Evolutionary conservation across 1,140 invertebrate genomes (phyloP).

Genomic region (Tyrophagus putrescentiae): DNA sequence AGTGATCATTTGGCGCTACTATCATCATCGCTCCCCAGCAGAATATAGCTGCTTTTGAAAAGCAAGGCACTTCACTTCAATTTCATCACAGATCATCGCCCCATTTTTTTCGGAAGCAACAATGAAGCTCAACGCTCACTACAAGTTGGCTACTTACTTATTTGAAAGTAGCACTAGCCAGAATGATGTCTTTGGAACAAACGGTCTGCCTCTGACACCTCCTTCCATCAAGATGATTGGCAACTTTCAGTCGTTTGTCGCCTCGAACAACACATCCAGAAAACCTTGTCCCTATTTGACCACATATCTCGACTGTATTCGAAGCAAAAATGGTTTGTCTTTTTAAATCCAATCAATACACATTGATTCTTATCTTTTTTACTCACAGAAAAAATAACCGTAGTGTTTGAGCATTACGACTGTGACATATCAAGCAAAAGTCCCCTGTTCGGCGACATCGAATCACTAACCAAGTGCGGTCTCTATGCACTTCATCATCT

Average conservation of each 20-base stretch:
- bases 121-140: background rate
- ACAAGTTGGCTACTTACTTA: background rate
- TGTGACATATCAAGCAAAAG: background rate
- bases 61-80: background rate
- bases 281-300: constrained; percentile 49
- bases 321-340: constrained; percentile 77
- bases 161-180: background rate
- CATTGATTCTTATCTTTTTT: constrained; percentile 15
- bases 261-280: constrained; percentile 53
- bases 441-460: background rate
- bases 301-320: constrained; percentile 72
- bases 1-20: too few relatives aligned
- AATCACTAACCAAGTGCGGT: constrained; percentile 5
- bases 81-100: background rate
- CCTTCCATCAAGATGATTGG: constrained; percentile 89
- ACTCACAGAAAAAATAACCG: constrained; percentile 20
- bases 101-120: background rate
- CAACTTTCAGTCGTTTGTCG: constrained; percentile 46
- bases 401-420: constrained; percentile 23
- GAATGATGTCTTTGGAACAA: constrained; percentile 70
- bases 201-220: constrained; percentile 83
- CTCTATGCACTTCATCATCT: constrained; percentile 21
- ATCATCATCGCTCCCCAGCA: too few relatives aligned
- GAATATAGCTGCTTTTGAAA: too few relatives aligned
- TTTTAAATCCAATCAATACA: constrained; percentile 8